Conservation (phyloP, 2,113 vertebrate genomes). For the Malaclemys terrapin region DNA sequence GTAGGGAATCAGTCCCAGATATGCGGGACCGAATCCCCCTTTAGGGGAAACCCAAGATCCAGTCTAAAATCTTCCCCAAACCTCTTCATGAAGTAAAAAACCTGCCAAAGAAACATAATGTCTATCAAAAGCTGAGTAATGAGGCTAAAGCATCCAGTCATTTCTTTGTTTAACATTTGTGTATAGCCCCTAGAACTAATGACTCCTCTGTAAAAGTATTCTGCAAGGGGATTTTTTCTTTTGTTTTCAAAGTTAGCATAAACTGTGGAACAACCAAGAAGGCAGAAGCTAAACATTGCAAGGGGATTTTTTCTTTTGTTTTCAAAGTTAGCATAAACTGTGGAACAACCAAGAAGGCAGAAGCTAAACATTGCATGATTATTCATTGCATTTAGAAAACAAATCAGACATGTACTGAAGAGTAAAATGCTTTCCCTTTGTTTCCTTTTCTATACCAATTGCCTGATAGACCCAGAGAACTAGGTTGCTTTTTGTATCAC, state of each 20-base stretch:
- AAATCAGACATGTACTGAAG: neutral
- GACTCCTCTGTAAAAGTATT: neutral
- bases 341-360: neutral
- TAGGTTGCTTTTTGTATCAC: neutral
- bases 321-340: neutral
- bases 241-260: neutral
- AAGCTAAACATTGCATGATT: neutral
- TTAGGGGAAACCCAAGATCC: neutral
- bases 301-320: neutral
- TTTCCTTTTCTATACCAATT: neutral
- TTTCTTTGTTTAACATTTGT: neutral
- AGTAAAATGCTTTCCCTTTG: neutral
- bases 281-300: neutral
- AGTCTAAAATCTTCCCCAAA: neutral
- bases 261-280: neutral
- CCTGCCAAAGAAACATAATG: neutral
- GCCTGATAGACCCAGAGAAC: neutral
- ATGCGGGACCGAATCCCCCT: neutral
- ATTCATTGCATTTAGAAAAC: neutral
- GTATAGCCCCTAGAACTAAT: neutral
- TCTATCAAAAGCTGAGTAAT: neutral
- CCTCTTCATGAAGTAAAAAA: neutral
- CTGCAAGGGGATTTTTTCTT: neutral
- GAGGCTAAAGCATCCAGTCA: neutral
- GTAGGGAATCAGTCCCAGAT: neutral